Evolutionary conservation across 2,797 vertebrate genomes (phyloP).

Genomic region (Loriculus beryllinus): DNA sequence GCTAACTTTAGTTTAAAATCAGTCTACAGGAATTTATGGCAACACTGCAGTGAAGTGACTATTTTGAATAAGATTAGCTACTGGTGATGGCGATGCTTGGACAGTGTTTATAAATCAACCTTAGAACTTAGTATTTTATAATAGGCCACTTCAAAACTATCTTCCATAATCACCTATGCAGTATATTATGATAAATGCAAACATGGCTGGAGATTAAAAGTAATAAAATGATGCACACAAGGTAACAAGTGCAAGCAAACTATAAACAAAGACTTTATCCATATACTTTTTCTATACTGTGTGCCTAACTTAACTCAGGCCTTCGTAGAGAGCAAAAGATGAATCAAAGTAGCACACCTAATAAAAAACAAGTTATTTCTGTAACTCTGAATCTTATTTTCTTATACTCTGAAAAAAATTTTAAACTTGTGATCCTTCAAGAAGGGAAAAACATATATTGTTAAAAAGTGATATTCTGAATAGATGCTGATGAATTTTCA

Average conservation of each 20-base stretch:
- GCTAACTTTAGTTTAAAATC: slow-evolving; percentile 76
- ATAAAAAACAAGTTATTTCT: neutral
- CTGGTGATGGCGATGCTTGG: slow-evolving; percentile 59
- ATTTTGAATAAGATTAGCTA: slow-evolving; percentile 74
- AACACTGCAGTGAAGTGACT: slow-evolving; percentile 67
- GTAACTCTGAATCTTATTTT: neutral
- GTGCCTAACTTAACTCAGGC: neutral
- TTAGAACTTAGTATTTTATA: slow-evolving; percentile 66
- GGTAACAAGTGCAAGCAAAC: slow-evolving; percentile 50
- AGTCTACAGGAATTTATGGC: slow-evolving; percentile 71
- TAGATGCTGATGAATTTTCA: neutral
- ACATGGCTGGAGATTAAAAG: slow-evolving; percentile 53
- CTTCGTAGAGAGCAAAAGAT: neutral
- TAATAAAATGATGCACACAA: slow-evolving; percentile 50
- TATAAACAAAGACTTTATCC: slow-evolving; percentile 34
- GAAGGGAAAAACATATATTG: neutral
- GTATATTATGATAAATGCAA: slow-evolving; percentile 68
- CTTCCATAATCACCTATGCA: slow-evolving; percentile 60
- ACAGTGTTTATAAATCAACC: slow-evolving; percentile 71
- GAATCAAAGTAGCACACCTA: neutral
- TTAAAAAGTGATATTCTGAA: neutral
- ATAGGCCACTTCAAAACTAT: slow-evolving; percentile 56
- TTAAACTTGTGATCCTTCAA: neutral
- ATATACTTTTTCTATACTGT: neutral
- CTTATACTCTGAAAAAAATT: neutral